phyloP scores from a whole-genome alignment of 2,113 vertebrate species.

The Ciconia maguari region DNA sequence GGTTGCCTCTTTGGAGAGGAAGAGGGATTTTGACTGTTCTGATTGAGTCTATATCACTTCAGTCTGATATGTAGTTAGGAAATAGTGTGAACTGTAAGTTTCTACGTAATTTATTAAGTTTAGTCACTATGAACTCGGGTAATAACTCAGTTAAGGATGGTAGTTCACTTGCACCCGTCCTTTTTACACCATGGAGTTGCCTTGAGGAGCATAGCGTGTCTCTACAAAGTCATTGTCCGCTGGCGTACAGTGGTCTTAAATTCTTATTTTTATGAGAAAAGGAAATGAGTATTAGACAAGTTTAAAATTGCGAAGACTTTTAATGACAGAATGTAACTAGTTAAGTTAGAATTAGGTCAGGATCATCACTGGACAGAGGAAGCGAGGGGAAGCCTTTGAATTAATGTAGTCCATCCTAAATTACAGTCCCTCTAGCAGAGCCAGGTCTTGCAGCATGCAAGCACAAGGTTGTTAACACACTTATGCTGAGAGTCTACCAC shows the following conservation, averaged over 20 bases:
- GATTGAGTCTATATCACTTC: fast-evolving
- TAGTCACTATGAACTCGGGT: not conserved
- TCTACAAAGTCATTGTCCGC: not conserved
- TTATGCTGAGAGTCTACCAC: not conserved
- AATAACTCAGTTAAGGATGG: not conserved
- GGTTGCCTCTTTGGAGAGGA: not conserved
- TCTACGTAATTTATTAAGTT: not conserved
- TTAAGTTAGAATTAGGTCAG: not conserved
- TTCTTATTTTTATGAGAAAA: not conserved
- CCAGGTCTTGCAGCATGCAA: not conserved
- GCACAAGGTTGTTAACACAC: fast-evolving
- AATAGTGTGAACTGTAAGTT: not conserved
- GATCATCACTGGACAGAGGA: not conserved
- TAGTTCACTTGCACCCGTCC: not conserved
- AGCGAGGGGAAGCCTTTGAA: not conserved
- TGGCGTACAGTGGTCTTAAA: fast-evolving
- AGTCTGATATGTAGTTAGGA: not conserved
- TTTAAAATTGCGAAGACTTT: not conserved
- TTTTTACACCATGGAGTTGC: not conserved
- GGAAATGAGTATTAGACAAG: not conserved
- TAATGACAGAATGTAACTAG: not conserved
- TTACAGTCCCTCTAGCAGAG: not conserved
- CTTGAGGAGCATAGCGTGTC: not conserved
- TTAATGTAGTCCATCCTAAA: not conserved
- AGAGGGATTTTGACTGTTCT: not conserved